Conservation (phyloP, 35 echinoderm and acorn worm species). For the Patiria miniata region DNA sequence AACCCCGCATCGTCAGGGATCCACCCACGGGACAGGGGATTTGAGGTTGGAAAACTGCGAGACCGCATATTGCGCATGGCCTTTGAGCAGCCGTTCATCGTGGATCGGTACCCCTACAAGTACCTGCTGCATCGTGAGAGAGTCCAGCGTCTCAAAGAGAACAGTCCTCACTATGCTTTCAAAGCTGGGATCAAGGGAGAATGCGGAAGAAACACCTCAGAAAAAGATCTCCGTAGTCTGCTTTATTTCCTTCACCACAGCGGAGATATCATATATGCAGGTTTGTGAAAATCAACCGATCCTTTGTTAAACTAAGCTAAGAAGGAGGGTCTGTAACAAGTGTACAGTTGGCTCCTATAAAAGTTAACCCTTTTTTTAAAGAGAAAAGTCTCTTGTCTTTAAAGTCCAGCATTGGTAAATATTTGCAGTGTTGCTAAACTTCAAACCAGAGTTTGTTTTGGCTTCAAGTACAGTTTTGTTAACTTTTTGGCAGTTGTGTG, state of each 20-base stretch:
- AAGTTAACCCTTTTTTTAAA: too few relatives aligned
- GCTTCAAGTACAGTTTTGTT: too few relatives aligned
- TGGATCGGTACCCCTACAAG: not conserved
- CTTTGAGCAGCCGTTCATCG: not conserved
- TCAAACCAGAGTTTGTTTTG: too few relatives aligned
- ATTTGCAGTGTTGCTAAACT: too few relatives aligned
- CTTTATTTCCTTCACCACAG: not conserved
- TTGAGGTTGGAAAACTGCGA: not conserved
- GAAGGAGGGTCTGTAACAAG: too few relatives aligned
- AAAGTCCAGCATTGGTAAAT: too few relatives aligned
- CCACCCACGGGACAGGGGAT: not conserved
- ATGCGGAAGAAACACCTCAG: not conserved
- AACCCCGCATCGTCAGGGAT: not conserved
- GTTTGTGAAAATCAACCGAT: not conserved
- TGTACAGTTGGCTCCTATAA: too few relatives aligned
- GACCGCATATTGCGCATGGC: not conserved
- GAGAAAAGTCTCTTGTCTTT: too few relatives aligned
- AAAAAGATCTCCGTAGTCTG: not conserved
- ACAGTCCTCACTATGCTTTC: not conserved
- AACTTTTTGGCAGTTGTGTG: too few relatives aligned
- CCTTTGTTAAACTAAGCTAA: not conserved
- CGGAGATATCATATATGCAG: not conserved
- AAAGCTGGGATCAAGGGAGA: not conserved
- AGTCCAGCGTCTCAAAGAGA: not conserved
- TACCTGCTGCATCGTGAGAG: slow-evolving; percentile 5